These are phyloP conservation scores for Leptopilina clavipes DNA, from an alignment of 1,140 invertebrate genomes.

Conservation along the genomic window DNA sequence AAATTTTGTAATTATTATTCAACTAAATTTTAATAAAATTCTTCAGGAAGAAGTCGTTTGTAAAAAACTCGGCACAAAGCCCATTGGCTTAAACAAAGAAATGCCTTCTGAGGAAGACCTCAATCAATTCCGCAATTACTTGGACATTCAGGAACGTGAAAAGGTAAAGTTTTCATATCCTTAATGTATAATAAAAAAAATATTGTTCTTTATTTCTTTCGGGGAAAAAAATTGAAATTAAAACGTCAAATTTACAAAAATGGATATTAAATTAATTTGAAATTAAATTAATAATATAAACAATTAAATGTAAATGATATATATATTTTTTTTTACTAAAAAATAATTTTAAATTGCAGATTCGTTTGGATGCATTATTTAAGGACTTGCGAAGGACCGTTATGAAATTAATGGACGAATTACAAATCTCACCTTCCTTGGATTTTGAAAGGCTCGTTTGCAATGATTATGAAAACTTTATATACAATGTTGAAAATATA, in stretches of 20 bases:
- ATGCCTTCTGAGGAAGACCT: constrained; percentile 74
- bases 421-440: constrained; percentile 73
- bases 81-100: constrained; percentile 47
- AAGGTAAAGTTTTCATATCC: constrained; percentile 59
- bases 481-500: constrained; percentile 76
- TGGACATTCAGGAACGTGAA: constrained; percentile 76
- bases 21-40: not conserved
- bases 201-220: constrained; percentile 1
- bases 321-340: too few relatives aligned
- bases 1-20: not conserved
- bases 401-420: constrained; percentile 76
- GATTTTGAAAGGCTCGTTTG: constrained; percentile 76
- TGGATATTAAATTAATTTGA: too few relatives aligned
- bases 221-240: too few relatives aligned
- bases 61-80: constrained; percentile 53
- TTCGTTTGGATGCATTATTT: constrained; percentile 74
- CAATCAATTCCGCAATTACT: constrained; percentile 71
- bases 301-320: too few relatives aligned
- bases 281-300: too few relatives aligned
- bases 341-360: constrained; percentile 32
- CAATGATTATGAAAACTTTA: constrained; percentile 75
- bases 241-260: too few relatives aligned
- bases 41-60: constrained; percentile 58
- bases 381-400: constrained; percentile 75
- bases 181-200: not conserved